A percentile compares a stretch with the other conserved stretches of the same genome.
These are phyloP conservation scores for Podotricha telesiphe DNA, from an alignment of 2,888 invertebrate species.

Conservation along the genomic window DNA sequence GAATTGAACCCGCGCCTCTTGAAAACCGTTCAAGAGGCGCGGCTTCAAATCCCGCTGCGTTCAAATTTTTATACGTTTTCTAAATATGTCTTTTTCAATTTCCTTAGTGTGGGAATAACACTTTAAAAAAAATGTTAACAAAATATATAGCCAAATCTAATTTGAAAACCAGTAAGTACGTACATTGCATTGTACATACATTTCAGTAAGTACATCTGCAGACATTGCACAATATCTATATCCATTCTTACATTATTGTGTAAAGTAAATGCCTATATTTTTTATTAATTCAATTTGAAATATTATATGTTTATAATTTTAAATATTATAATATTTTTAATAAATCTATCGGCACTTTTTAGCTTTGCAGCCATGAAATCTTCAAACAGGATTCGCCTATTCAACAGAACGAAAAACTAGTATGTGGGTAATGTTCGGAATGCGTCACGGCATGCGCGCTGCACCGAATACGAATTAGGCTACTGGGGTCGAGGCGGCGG, in stretches of 20 bases:
- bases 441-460: slow-evolving; percentile 53
- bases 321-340: neutral
- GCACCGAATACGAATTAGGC: slow-evolving; percentile 66
- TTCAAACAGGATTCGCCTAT: slow-evolving; percentile 56
- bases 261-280: no score
- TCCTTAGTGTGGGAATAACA: no score
- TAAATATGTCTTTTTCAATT: no score
- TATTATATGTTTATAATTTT: neutral
- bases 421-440: slow-evolving; percentile 60
- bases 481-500: slow-evolving; percentile 55
- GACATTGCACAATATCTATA: slow-evolving; percentile 25
- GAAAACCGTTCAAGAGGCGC: no score
- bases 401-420: slow-evolving; percentile 50
- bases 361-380: neutral
- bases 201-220: slow-evolving; percentile 9
- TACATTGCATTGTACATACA: no score
- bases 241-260: no score
- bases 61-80: no score
- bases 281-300: neutral
- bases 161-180: no score
- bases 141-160: no score
- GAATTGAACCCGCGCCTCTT: no score
- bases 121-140: no score
- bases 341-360: neutral
- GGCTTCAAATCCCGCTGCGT: no score